Evolutionary conservation across 2,113 vertebrate species (phyloP).

Genomic region (Ellobius talpinus): DNA sequence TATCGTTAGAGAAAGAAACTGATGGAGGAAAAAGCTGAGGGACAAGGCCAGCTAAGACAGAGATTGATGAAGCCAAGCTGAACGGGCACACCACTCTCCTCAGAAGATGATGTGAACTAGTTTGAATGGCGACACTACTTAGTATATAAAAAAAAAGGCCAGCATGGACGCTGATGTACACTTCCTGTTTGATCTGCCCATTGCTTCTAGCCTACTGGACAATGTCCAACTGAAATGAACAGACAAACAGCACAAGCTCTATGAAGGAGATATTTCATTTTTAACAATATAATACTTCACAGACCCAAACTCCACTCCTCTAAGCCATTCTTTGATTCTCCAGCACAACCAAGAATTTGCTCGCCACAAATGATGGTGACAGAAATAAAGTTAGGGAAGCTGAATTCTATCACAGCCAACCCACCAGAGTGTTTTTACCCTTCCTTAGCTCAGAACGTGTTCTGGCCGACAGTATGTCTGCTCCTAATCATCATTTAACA

Average conservation of each 20-base stretch:
- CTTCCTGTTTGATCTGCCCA: neutral
- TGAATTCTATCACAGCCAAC: neutral
- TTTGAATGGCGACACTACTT: neutral
- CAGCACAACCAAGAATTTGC: neutral
- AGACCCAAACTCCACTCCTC: neutral
- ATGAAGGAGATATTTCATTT: neutral
- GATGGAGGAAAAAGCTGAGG: neutral
- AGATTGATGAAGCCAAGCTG: neutral
- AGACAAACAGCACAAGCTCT: neutral
- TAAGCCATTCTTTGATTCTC: neutral
- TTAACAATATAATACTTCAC: neutral
- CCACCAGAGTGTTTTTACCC: neutral
- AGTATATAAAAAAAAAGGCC: fast-evolving
- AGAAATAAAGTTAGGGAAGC: neutral
- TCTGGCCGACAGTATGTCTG: constrained; percentile 56
- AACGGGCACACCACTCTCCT: neutral
- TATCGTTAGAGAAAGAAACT: neutral
- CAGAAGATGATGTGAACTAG: fast-evolving
- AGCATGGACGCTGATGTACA: neutral
- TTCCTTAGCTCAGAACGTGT: constrained; percentile 56
- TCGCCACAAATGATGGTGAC: constrained; percentile 34
- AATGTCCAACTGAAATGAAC: neutral
- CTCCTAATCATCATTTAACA: constrained; percentile 67
- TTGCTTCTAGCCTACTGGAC: neutral
- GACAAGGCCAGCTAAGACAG: neutral